Conservation (phyloP, 2,888 invertebrate species). For the Drosophila rellima region DNA sequence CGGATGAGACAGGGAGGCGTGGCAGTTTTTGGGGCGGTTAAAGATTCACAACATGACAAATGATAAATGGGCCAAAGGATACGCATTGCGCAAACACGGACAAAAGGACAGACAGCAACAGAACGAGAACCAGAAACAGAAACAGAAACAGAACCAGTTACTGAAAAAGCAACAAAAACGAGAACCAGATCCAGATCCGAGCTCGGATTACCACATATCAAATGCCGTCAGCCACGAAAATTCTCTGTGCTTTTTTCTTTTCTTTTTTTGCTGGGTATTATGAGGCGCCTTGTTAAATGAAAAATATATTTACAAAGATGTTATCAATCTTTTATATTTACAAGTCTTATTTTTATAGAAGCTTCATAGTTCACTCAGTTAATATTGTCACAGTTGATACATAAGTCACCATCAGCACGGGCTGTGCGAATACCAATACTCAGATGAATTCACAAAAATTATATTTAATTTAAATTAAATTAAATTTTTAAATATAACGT, state of each 20-base stretch:
- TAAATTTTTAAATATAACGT: no score
- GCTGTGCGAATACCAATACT: no score
- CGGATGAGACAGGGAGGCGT: not conserved
- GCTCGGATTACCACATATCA: slow-evolving; percentile 54
- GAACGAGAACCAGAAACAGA: not conserved
- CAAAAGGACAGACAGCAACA: slow-evolving; percentile 1
- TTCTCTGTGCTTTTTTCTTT: not conserved
- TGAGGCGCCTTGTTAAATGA: not conserved
- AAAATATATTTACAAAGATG: not conserved
- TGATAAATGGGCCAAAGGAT: slow-evolving; percentile 77
- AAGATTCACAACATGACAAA: slow-evolving; percentile 75
- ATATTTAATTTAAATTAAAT: no score
- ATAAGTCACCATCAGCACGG: no score
- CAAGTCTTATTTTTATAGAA: no score
- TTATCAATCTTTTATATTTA: no score
- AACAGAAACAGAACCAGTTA: slow-evolving; percentile 9
- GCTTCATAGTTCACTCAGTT: no score
- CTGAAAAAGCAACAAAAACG: slow-evolving; percentile 1
- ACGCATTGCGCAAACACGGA: slow-evolving; percentile 59
- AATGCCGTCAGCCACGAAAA: slow-evolving; percentile 34
- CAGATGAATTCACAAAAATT: no score
- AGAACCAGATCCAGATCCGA: slow-evolving; percentile 30
- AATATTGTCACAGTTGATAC: no score
- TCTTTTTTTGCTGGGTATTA: slow-evolving; percentile 8
- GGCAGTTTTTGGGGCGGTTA: slow-evolving; percentile 43